Evolutionary conservation across 2,113 vertebrate species (phyloP).

Genomic region (Proterorhinus semilunaris): DNA sequence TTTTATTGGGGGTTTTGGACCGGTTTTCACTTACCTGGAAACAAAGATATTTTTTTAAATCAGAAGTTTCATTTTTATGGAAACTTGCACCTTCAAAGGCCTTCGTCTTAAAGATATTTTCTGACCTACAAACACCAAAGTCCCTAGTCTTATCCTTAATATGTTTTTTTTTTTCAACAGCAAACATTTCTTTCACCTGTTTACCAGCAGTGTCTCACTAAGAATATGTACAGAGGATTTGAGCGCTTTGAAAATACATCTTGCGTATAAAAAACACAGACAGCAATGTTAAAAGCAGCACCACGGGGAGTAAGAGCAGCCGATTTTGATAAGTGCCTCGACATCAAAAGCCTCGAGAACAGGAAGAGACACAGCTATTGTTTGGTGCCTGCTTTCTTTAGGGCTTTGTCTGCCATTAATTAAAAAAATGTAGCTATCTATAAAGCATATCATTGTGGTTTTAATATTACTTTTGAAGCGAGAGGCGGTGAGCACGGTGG

Average conservation of each 20-base stretch:
- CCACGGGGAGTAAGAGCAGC: neutral
- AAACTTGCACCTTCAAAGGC: no score
- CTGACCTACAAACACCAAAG: no score
- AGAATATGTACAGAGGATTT: neutral
- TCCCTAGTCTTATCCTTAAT: no score
- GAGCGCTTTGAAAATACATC: neutral
- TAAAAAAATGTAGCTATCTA: conserved; percentile 53
- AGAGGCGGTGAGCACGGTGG: conserved; percentile 30
- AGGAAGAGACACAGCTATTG: conserved; percentile 17
- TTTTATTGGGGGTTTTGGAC: no score
- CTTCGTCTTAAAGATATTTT: no score
- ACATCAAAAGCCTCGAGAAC: neutral
- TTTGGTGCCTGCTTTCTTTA: conserved; percentile 41
- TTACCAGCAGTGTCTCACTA: no score
- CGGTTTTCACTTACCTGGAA: no score
- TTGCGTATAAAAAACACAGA: neutral
- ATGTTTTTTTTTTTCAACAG: no score
- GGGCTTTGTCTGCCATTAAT: conserved; percentile 54
- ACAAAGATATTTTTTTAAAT: no score
- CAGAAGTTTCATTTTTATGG: no score
- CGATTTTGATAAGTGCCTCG: conserved; percentile 9
- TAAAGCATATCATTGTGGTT: conserved; percentile 33
- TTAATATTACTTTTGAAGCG: conserved; percentile 31
- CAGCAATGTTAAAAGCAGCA: neutral
- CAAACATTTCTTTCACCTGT: no score